These are phyloP conservation scores for Sarcophaga bullata DNA, from an alignment of 1,140 invertebrate species.

Conservation along the genomic window DNA sequence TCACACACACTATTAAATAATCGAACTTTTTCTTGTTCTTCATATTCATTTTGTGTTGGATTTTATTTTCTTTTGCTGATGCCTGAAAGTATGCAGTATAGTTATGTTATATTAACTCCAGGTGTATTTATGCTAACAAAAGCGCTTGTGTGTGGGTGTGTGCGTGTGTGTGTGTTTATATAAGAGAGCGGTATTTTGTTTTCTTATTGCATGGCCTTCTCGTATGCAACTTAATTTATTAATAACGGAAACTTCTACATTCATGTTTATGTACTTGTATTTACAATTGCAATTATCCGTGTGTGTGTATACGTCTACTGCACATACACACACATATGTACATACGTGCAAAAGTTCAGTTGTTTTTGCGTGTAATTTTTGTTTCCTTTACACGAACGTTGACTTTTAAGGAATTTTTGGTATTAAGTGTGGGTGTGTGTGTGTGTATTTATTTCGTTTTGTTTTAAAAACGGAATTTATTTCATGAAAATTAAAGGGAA, in stretches of 20 bases:
- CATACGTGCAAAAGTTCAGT: neutral
- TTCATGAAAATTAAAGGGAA: neutral
- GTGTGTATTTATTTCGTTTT: neutral
- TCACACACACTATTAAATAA: neutral
- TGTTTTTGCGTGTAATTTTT: neutral
- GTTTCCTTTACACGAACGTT: neutral
- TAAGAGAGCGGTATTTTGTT: no score
- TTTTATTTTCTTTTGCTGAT: neutral
- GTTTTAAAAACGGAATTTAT: neutral
- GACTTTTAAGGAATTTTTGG: neutral
- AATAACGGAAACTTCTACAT: constrained; percentile 6
- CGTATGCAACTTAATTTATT: constrained; percentile 22
- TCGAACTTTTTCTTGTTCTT: neutral
- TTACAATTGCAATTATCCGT: neutral
- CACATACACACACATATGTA: neutral
- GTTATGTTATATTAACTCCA: no score
- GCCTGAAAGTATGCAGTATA: neutral
- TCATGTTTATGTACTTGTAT: neutral
- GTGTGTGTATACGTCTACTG: neutral
- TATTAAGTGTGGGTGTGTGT: neutral
- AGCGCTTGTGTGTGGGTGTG: neutral
- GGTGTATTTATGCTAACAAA: no score
- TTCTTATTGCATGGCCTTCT: neutral
- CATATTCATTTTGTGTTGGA: neutral
- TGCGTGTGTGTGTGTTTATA: neutral